These are phyloP conservation scores for Perizoma flavofasciatum DNA, from an alignment of 2,888 invertebrate genomes.

Conservation along the genomic window DNA sequence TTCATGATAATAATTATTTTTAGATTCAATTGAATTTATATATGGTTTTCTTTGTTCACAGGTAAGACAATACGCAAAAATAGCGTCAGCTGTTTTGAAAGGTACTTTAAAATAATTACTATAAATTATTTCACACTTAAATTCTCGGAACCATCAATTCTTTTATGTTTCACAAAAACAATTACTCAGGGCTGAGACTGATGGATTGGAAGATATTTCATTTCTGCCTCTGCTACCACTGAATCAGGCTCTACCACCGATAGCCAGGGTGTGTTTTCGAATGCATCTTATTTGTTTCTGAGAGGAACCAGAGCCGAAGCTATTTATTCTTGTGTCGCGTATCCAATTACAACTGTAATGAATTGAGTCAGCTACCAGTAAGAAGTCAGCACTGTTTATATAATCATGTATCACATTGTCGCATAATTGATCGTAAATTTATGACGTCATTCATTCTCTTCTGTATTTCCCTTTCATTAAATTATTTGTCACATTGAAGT, in stretches of 20 bases:
- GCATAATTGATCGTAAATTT: conserved; percentile 30
- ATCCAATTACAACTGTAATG: conserved; percentile 72
- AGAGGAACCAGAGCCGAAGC: conserved; percentile 54
- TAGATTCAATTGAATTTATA: too few relatives aligned
- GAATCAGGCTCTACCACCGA: conserved; percentile 40
- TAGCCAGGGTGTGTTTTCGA: conserved; percentile 40
- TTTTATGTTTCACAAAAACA: conserved; percentile 39
- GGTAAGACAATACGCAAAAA: conserved; percentile 28
- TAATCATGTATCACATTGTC: conserved; percentile 50
- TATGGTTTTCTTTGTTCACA: conserved; percentile 30
- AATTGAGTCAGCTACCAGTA: conserved; percentile 57
- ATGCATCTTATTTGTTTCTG: conserved; percentile 36
- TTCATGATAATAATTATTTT: too few relatives aligned
- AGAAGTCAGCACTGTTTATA: conserved; percentile 56
- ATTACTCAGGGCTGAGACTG: conserved; percentile 50
- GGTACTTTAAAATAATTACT: conserved; percentile 21
- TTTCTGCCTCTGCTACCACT: conserved; percentile 10
- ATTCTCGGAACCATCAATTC: conserved; percentile 9
- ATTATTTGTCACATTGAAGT: conserved; percentile 6
- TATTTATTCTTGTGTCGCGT: conserved; percentile 64
- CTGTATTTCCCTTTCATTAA: conserved; percentile 8
- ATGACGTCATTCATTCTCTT: conserved; percentile 2
- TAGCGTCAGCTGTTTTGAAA: conserved; percentile 13
- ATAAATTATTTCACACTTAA: conserved; percentile 11
- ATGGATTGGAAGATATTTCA: conserved; percentile 46